Evolutionary conservation across 2,797 vertebrate species (phyloP).

Genomic region (Pipistrellus nathusii): DNA sequence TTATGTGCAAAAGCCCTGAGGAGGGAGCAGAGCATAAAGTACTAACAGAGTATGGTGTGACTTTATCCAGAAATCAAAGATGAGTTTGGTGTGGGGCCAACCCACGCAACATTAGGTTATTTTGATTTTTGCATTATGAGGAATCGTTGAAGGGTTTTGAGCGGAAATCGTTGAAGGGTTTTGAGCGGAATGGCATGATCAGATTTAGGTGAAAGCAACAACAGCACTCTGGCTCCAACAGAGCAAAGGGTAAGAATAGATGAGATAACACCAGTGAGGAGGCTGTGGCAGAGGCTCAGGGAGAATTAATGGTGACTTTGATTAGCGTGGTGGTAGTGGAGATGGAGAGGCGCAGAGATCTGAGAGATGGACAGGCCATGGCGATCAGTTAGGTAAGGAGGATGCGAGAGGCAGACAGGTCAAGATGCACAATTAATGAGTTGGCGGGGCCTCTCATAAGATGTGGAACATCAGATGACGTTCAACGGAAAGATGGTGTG

Average conservation of each 20-base stretch:
- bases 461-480: background rate
- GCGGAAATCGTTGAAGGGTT: slow-evolving; percentile 3
- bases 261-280: background rate
- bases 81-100: background rate
- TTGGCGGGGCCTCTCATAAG: background rate
- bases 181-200: background rate
- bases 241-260: background rate
- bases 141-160: slow-evolving; percentile 22
- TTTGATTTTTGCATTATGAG: slow-evolving; percentile 10
- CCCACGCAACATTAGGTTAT: background rate
- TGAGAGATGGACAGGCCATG: background rate
- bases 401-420: background rate
- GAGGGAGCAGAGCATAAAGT: background rate
- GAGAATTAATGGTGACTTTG: background rate
- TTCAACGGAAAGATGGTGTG: background rate
- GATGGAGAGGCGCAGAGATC: background rate
- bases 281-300: background rate
- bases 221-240: background rate
- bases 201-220: background rate
- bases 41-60: background rate
- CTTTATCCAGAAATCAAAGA: slow-evolving; percentile 40
- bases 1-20: background rate
- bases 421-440: background rate
- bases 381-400: background rate
- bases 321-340: background rate